phyloP scores from a whole-genome alignment of 2,797 vertebrate genomes.

The Sebastes cheni region DNA sequence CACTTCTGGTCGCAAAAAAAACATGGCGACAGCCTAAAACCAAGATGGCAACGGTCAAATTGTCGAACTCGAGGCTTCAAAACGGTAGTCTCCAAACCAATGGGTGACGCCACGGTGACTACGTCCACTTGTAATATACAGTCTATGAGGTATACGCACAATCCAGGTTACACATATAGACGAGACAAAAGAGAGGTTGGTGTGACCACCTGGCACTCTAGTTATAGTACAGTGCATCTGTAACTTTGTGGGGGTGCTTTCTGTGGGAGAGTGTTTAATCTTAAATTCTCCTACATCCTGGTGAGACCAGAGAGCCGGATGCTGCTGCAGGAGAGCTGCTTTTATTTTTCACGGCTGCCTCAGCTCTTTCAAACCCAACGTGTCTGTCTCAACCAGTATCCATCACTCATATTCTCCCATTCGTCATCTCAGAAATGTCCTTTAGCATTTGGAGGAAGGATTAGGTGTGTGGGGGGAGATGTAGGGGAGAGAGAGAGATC shows the following conservation, averaged over 20 bases:
- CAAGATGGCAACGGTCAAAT: no score
- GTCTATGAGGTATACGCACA: not conserved
- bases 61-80: no score
- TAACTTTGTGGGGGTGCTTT: conserved; percentile 7
- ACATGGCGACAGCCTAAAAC: not conserved
- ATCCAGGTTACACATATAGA: not conserved
- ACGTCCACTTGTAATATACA: no score
- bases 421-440: conserved; percentile 58
- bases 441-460: conserved; percentile 39
- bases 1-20: not conserved
- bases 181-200: conserved; percentile 1
- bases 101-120: no score
- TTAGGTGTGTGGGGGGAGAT: not conserved
- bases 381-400: conserved; percentile 47
- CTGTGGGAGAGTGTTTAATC: conserved; percentile 25
- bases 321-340: conserved; percentile 30
- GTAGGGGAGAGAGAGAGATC: not conserved
- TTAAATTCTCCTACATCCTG: conserved; percentile 14
- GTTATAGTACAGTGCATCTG: not conserved
- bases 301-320: conserved; percentile 5
- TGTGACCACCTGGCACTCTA: not conserved
- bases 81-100: no score
- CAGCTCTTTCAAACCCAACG: conserved; percentile 26
- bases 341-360: conserved; percentile 8
- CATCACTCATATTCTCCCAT: conserved; percentile 50